Evolutionary conservation across 30 jellyfish, hydroid and myxozoan species (phyloP), one percentile per base, ranked within the genome.

Genomic region (Haliclystus octoradiatus): DNA sequence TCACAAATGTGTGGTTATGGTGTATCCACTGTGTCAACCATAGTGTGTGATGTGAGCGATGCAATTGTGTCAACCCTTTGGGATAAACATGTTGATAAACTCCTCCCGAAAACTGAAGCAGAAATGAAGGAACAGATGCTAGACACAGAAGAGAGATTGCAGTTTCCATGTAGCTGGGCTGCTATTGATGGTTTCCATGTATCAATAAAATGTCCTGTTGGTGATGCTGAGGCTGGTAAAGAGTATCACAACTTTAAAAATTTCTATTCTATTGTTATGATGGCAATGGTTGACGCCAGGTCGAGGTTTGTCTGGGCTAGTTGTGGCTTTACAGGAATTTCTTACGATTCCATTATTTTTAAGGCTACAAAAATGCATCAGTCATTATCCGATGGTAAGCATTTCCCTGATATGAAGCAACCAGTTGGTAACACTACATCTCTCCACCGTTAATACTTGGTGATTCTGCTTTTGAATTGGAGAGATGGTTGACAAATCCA

Each of bases 171-270:
- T 62, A 35, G 74, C 69, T 76, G 66, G 74, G 80, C 68, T 7
- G 74, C 89, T 19, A 71, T 76, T 34, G 81, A 76, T 76, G 89
- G 89, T 27, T 76, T 74, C 75, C 89, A 76, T 40, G 31, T 75
- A 25, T 79, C 87, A 28, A 75, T 75, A 64, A 75, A 75, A 65
- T 63, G 72, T 35, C 89, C 89, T 23, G 32, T 53, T 19, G 81
- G 89, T 66, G 89, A 80, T 24, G 27, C 2, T 15, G 76, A 67
- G 50, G 5, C 77, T 2, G 13, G 52, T 68, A 77, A 77, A 47
- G 90, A 76, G 72, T 76, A 65, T 50, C 89, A 76, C 71, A 66
- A 66, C 60, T 65, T 63, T 29, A 65, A 75, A 46, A 75, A 50
- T 35, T 76, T 52, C 33, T 66, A 66, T 57, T 67, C 75, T 7